Base-by-base conservation (phyloP, 2,888 invertebrate species). In the Ernsta delagoae region DNA sequence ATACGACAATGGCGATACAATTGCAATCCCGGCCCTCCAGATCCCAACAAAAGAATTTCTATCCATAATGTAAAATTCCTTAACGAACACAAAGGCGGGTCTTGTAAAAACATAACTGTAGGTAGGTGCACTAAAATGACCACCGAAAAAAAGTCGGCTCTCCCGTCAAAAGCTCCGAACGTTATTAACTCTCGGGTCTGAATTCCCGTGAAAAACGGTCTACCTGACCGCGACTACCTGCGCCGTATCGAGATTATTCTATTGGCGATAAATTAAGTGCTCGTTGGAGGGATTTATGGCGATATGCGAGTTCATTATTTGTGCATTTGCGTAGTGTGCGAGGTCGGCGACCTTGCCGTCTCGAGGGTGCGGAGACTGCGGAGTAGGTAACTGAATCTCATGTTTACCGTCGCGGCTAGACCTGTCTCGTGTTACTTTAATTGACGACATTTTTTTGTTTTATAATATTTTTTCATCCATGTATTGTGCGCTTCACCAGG, bases 231-330 rank as follows among this genome's bases (percentile, higher is more conserved):
- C 75, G 73, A 71, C 59, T 90, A 90, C 91, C 89, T 90, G 89
- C 82, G 57, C 68, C 62, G 84, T 87, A 91, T 89, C 88, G 83
- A 75, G 80, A 77, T 80, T 67, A 83, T 79, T 79, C 83, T 83
- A 85, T 83, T 83, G 83, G 77, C 84, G 84, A 88, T 90, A 92
- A 89, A 89, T 91, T 89, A 88, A 89, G 85, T 79, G 82, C 80
- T 78, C 76, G 80, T 84, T 85, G 80, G 73, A 71, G 68, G 73
- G 74, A 77, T 77, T 77, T 75, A 75, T 12, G 73, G 66, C 62
- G 68, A 41, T 73, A 79, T 80, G 77, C 75, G 50, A 86, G 83
- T 88, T 87, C 85, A 88, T 89, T 88, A 89, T 88, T 87, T 79
- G 79, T 82, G 78, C 84, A 81, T 87, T 86, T 82, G 79, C 79